Evolutionary conservation across 2,113 vertebrate genomes (phyloP).

Genomic region (Tilapia sparmanii): DNA sequence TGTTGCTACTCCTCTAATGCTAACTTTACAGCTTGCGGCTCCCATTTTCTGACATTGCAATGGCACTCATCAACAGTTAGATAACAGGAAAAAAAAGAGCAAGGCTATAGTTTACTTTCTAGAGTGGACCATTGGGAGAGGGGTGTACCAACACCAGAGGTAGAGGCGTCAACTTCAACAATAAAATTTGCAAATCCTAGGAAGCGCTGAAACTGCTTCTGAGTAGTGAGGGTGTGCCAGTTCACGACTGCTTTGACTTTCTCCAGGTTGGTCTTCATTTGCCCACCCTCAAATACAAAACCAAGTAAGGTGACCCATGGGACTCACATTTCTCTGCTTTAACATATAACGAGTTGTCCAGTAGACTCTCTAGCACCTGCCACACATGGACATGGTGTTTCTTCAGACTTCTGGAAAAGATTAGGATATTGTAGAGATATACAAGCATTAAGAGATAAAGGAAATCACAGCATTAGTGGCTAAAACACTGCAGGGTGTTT

Average conservation of each 20-base stretch:
- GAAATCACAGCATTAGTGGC: not conserved
- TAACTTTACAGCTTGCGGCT: not conserved
- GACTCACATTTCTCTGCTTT: not conserved
- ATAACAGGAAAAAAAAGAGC: not conserved
- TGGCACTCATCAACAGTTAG: not conserved
- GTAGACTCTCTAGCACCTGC: not conserved
- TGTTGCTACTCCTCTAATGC: not conserved
- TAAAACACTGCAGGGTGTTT: not conserved
- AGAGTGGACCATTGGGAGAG: not conserved
- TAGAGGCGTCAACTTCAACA: not conserved
- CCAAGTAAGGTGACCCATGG: not conserved
- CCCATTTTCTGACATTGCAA: not conserved
- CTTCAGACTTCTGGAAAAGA: not conserved
- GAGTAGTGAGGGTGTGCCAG: not conserved
- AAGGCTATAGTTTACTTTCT: not conserved
- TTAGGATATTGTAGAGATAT: not conserved
- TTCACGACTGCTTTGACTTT: not conserved
- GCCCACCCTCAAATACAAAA: not conserved
- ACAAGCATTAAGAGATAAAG: not conserved
- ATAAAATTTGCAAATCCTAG: not conserved
- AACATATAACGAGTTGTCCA: not conserved
- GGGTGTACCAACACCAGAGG: not conserved
- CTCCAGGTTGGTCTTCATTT: not conserved
- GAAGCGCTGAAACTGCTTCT: not conserved
- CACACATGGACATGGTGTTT: not conserved